Conservation (phyloP, 2,113 vertebrate genomes). For the Danionella cerebrum region DNA sequence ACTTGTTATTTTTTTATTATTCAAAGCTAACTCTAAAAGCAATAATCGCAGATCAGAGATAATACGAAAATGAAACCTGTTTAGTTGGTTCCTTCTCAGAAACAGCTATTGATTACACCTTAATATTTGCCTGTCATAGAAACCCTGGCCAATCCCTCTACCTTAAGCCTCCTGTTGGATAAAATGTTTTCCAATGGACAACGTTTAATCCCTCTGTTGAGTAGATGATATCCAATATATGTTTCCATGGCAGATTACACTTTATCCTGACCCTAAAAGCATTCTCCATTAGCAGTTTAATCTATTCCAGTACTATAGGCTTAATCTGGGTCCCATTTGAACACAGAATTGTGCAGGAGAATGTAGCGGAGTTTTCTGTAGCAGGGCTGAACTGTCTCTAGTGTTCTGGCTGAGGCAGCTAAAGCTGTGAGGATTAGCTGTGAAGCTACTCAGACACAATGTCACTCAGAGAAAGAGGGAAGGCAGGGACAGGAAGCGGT, state of each 20-base stretch:
- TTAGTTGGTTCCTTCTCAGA: background rate
- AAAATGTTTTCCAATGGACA: background rate
- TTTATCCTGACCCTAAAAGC: background rate
- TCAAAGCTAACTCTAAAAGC: too few species aligned
- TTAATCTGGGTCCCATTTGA: background rate
- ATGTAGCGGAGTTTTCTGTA: background rate
- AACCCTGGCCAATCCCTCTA: background rate
- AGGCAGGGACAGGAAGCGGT: background rate
- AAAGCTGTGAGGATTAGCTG: slow-evolving; percentile 18
- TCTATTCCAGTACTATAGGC: background rate
- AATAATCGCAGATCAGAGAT: too few species aligned
- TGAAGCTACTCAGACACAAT: slow-evolving; percentile 2
- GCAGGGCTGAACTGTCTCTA: background rate
- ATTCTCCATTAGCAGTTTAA: background rate
- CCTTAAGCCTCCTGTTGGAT: background rate
- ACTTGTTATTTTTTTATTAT: too few species aligned
- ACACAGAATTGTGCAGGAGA: too few species aligned
- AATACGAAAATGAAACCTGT: too few species aligned
- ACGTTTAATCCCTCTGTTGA: background rate
- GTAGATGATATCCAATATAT: background rate
- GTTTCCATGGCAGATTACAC: slow-evolving; percentile 5
- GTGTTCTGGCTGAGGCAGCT: slow-evolving; percentile 1
- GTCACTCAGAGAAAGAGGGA: background rate
- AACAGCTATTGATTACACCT: background rate
- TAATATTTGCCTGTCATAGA: background rate